Conservation (phyloP, 2,113 vertebrate genomes). For the Vulpes lagopus region DNA sequence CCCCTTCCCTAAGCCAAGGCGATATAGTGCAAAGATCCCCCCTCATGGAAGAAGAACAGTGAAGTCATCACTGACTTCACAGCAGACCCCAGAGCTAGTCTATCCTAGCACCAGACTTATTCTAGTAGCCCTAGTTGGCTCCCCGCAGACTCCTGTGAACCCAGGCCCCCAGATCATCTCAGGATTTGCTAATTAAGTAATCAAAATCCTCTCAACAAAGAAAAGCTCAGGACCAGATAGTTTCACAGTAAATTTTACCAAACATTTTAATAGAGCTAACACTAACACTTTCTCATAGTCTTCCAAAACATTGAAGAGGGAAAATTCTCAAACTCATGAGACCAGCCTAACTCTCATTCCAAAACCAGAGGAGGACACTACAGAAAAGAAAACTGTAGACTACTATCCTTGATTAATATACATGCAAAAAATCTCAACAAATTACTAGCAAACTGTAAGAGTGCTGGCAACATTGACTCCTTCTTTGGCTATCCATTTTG, state of each 20-base stretch:
- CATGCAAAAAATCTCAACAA: not conserved
- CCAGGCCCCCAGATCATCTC: too few relatives aligned
- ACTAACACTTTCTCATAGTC: not conserved
- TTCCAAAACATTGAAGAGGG: not conserved
- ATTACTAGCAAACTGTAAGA: not conserved
- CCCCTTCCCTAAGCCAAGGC: not conserved
- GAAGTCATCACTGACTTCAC: not conserved
- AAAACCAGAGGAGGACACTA: not conserved
- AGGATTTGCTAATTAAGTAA: not conserved
- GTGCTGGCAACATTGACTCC: not conserved
- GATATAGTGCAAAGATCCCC: not conserved
- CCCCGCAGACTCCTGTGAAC: not conserved
- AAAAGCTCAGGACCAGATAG: not conserved
- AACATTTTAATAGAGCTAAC: not conserved
- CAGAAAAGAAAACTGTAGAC: not conserved
- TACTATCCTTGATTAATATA: not conserved
- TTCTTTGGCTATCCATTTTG: not conserved
- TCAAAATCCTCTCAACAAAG: not conserved
- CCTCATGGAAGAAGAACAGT: not conserved
- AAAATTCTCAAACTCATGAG: not conserved
- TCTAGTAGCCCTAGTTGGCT: not conserved
- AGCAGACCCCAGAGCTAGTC: not conserved
- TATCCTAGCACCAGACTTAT: not conserved
- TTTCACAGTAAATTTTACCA: conserved; percentile 12
- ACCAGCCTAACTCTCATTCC: not conserved